These are phyloP conservation scores for Saguinus imperator DNA, from an alignment of 2,113 vertebrate species.

Conservation along the genomic window DNA sequence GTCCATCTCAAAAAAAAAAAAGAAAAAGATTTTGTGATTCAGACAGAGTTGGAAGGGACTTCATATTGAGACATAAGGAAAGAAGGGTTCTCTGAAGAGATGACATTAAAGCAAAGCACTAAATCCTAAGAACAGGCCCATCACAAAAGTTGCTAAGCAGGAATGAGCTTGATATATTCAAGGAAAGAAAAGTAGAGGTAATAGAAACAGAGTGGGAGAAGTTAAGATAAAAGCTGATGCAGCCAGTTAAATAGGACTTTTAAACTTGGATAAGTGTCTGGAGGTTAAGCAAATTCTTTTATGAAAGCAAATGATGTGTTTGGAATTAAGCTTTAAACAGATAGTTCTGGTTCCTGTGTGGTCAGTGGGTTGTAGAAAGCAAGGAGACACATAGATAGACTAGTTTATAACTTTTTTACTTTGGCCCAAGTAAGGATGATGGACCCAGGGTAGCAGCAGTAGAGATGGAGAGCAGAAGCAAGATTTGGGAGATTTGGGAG, in stretches of 20 bases:
- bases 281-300: not conserved
- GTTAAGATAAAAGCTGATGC: not conserved
- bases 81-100: not conserved
- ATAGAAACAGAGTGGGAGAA: not conserved
- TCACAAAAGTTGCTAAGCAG: not conserved
- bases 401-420: not conserved
- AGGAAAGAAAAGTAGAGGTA: not conserved
- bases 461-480: not conserved
- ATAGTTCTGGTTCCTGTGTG: not conserved
- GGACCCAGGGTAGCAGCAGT: not conserved
- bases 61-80: not conserved
- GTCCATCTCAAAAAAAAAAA: no score
- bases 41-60: not conserved
- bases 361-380: not conserved
- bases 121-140: no score
- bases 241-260: not conserved
- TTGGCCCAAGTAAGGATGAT: not conserved
- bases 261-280: not conserved
- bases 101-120: not conserved
- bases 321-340: not conserved
- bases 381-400: not conserved
- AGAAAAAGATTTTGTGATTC: not conserved
- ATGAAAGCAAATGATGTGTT: not conserved
- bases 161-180: not conserved
- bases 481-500: not conserved